phyloP scores from a whole-genome alignment of 2,888 invertebrate genomes.

The Netelia fuscicornis region DNA sequence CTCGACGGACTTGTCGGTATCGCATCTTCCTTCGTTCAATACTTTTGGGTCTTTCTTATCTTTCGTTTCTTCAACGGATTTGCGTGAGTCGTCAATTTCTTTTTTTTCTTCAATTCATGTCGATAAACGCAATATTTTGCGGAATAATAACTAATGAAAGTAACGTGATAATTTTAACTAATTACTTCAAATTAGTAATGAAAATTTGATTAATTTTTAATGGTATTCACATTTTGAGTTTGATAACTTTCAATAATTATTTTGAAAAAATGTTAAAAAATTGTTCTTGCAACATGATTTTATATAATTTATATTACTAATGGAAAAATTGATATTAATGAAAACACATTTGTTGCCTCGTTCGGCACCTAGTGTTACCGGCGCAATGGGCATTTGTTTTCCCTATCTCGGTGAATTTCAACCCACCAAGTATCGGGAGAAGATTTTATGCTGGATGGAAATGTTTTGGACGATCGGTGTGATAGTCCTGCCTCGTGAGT shows the following conservation, averaged over 20 bases:
- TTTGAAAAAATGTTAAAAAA: too few species aligned
- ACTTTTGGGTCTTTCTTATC: slow-evolving; percentile 90
- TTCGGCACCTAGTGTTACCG: slow-evolving; percentile 88
- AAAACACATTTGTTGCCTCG: slow-evolving; percentile 28
- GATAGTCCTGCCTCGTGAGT: slow-evolving; percentile 90
- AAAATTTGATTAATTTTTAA: too few species aligned
- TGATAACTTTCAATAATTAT: too few species aligned
- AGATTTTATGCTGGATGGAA: slow-evolving; percentile 94
- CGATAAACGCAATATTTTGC: slow-evolving; percentile 64
- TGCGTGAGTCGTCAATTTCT: slow-evolving; percentile 88
- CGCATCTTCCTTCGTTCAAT: slow-evolving; percentile 90
- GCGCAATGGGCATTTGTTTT: slow-evolving; percentile 93
- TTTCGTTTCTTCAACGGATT: slow-evolving; percentile 92
- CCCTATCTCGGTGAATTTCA: slow-evolving; percentile 94
- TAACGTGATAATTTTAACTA: too few species aligned
- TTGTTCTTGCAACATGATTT: background rate
- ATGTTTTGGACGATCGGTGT: slow-evolving; percentile 94
- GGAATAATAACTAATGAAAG: background rate
- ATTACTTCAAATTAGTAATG: too few species aligned
- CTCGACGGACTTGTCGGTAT: slow-evolving; percentile 91
- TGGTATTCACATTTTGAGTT: too few species aligned
- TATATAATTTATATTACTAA: background rate
- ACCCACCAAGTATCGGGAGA: slow-evolving; percentile 91
- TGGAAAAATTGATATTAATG: slow-evolving; percentile 27
- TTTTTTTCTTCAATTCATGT: background rate